Conservation (phyloP, 2,888 invertebrate genomes). For the Microchrysa polita region DNA sequence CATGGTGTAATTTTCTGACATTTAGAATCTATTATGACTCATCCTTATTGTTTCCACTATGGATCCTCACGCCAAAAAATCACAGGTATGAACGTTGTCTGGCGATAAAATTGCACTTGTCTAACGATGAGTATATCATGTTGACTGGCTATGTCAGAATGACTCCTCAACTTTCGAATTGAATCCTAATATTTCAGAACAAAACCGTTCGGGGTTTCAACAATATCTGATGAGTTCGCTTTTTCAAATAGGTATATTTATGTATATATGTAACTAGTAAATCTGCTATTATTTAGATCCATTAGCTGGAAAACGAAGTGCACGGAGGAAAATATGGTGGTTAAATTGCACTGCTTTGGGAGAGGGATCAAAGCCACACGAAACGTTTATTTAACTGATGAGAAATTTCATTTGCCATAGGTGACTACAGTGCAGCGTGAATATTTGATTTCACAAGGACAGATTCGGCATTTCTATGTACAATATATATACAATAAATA, state of each 20-base stretch:
- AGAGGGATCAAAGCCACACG: no score
- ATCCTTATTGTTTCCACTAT: background rate
- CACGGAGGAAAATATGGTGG: background rate
- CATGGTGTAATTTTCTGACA: slow-evolving; percentile 40
- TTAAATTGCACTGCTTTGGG: no score
- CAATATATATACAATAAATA: background rate
- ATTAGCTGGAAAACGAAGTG: background rate
- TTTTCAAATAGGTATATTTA: slow-evolving; percentile 29
- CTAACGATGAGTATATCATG: no score
- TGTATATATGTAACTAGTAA: no score
- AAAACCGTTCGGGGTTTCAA: slow-evolving; percentile 31
- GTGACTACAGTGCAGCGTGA: background rate
- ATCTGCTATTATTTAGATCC: background rate
- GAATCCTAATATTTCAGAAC: background rate
- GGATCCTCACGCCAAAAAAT: background rate
- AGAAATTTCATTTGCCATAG: slow-evolving; percentile 17
- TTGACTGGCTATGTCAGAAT: background rate
- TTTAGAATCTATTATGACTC: slow-evolving; percentile 10
- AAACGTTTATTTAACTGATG: slow-evolving; percentile 12
- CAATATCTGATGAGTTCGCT: slow-evolving; percentile 29
- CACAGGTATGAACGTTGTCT: background rate
- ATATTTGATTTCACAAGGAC: no score
- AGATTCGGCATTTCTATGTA: background rate
- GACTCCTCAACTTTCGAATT: background rate
- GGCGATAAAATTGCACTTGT: no score